A percentile compares a stretch with the other conserved stretches of the same genome.
Evolutionary conservation across 2,797 vertebrate genomes (phyloP).

Genomic region (Spheniscus humboldti): DNA sequence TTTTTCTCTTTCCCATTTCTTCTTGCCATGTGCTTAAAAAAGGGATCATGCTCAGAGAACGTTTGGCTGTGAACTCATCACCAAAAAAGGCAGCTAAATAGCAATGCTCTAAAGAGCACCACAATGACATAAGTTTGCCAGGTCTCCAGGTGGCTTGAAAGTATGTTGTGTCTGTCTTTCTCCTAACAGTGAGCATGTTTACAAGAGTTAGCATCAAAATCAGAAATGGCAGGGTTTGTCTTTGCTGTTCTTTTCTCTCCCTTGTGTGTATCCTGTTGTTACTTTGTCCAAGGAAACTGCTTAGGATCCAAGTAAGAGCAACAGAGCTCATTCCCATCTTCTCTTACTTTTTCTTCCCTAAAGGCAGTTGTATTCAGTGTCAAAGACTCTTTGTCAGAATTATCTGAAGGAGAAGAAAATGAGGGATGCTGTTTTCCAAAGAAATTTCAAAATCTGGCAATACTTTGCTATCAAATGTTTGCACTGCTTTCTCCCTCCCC

Average conservation of each 20-base stretch:
- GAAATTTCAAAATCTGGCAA: neutral
- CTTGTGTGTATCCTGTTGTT: neutral
- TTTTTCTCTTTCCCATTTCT: neutral
- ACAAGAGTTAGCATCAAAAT: conserved; percentile 32
- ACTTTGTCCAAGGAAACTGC: neutral
- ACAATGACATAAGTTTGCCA: conserved; percentile 35
- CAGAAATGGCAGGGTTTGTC: conserved; percentile 27
- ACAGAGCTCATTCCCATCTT: neutral
- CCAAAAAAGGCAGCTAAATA: conserved; percentile 28
- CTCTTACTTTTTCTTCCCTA: neutral
- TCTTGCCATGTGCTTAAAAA: conserved; percentile 13
- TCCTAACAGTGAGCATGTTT: conserved; percentile 35
- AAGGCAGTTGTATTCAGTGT: neutral
- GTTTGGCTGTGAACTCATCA: conserved; percentile 48
- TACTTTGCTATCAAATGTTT: neutral
- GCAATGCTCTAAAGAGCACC: conserved; percentile 11
- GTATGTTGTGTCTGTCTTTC: conserved; percentile 61
- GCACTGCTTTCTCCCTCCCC: neutral
- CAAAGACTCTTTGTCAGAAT: neutral
- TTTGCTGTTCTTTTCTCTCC: conserved; percentile 38
- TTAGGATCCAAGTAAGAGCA: neutral
- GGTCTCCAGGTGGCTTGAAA: conserved; percentile 57
- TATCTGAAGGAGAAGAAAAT: neutral
- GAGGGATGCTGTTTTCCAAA: neutral
- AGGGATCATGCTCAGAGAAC: conserved; percentile 4